Evolutionary conservation across 2,888 invertebrate genomes (phyloP), one percentile per base, ranked within the genome.

Genomic region (Thelaira solivaga): DNA sequence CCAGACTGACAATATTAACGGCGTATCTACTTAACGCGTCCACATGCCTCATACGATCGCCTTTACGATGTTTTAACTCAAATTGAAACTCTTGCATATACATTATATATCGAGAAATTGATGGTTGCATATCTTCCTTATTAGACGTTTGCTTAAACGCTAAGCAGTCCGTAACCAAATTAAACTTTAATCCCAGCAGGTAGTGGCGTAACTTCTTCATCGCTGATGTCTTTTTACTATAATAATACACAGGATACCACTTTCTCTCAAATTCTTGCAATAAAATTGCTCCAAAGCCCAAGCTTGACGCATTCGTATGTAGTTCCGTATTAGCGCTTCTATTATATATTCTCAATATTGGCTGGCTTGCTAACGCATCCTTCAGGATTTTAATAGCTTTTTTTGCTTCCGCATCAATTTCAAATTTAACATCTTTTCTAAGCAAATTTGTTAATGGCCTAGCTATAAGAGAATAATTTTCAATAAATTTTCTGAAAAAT

Each of bases 151-250:
- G 36, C 13, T 36, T 36, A 36, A 36, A 10, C 2, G n/a, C 36
- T n/a, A 36, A 36, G 6, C n/a, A n/a, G 36, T 36, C 34, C 4
- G 26, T 26, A 6, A 26, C 26, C 6, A 55, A 26, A 55, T 13
- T 4, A 34, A 34, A 55, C 31, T 55, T 22, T 10, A 65, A 24
- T 10, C 75, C 77, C 0, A 84, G 24, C 0, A 81, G 80, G 81
- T 83, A 83, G n/a, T 80, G 61, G 1, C 82, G 39, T 49, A 81
- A 82, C 53, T 81, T 83, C 26, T 81, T 79, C 13, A 83, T 20
- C 0, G 83, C 80, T 13, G 43, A 45, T 18, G 72, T 53, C 59
- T 57, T 47, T 13, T 18, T 43, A 20, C 43, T 43, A 7, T 26
- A 26, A 26, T 26, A 26, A 26, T 26, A 26, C 6, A 26, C 26